phyloP scores from a whole-genome alignment of 1,140 invertebrate genomes.

The Pogonomyrmex californicus region DNA sequence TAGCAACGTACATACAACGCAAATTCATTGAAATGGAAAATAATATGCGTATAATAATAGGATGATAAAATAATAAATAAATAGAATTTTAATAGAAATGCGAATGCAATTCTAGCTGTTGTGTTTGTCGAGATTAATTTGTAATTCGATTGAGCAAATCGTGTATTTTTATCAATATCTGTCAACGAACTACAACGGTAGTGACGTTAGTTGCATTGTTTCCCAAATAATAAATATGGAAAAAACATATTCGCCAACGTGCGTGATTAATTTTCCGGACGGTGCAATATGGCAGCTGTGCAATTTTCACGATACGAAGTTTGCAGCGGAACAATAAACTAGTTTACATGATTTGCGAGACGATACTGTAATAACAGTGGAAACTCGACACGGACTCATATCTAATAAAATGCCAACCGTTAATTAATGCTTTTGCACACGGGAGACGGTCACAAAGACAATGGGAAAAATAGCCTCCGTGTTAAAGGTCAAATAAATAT shows the following conservation, averaged over 20 bases:
- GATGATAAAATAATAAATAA: slow-evolving; percentile 56
- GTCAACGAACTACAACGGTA: slow-evolving; percentile 17
- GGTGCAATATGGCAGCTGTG: slow-evolving; percentile 21
- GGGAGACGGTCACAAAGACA: slow-evolving; percentile 23
- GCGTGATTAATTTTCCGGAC: slow-evolving; percentile 39
- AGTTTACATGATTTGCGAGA: slow-evolving; percentile 66
- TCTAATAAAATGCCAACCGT: slow-evolving; percentile 50
- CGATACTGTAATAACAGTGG: slow-evolving; percentile 40
- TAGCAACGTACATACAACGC: not conserved
- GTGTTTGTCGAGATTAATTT: slow-evolving; percentile 57
- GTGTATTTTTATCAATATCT: slow-evolving; percentile 44
- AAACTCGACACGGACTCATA: slow-evolving; percentile 28
- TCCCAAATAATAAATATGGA: slow-evolving; percentile 39
- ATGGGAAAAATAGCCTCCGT: not conserved
- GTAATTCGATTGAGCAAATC: slow-evolving; percentile 37
- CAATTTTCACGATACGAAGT: slow-evolving; percentile 47
- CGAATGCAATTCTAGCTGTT: slow-evolving; percentile 33
- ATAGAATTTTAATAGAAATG: slow-evolving; percentile 49
- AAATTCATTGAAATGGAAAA: slow-evolving; percentile 31
- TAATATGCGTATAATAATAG: slow-evolving; percentile 38
- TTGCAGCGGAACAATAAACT: slow-evolving; percentile 42
- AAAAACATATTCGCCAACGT: slow-evolving; percentile 31
- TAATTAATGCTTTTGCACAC: slow-evolving; percentile 39
- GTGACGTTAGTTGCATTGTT: not conserved
- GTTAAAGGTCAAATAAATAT: slow-evolving; percentile 31